These are phyloP conservation scores for Noctilio leporinus DNA, from an alignment of 2,113 vertebrate genomes.

Conservation along the genomic window DNA sequence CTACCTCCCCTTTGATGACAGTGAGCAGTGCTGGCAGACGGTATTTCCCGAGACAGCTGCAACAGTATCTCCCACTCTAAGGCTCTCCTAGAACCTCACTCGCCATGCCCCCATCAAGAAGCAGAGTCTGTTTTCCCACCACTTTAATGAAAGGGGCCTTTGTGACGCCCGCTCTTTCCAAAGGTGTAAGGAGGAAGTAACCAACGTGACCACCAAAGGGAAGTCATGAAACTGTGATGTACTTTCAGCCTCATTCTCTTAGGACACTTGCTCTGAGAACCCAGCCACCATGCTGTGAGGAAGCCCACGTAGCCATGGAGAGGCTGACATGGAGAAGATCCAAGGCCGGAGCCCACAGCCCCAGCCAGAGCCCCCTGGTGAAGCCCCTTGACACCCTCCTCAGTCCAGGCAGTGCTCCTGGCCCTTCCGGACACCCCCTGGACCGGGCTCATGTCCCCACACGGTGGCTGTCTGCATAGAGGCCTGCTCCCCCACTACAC, in stretches of 20 bases:
- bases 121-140: neutral
- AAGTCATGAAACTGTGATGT: neutral
- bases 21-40: neutral
- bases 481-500: neutral
- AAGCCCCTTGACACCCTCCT: neutral
- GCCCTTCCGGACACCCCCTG: neutral
- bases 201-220: no score
- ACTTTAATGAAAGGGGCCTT: neutral
- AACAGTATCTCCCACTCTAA: neutral
- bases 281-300: neutral
- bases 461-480: neutral
- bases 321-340: neutral
- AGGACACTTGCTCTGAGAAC: neutral
- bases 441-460: neutral
- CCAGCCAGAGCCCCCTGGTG: neutral
- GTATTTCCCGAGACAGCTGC: neutral
- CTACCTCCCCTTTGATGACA: neutral
- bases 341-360: neutral
- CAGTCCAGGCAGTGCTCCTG: neutral
- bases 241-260: neutral
- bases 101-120: neutral
- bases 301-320: neutral
- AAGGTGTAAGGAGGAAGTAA: neutral
- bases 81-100: neutral
- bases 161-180: neutral